Evolutionary conservation across 2,888 invertebrate genomes (phyloP).

Genomic region (Platynereis dumerilii): DNA sequence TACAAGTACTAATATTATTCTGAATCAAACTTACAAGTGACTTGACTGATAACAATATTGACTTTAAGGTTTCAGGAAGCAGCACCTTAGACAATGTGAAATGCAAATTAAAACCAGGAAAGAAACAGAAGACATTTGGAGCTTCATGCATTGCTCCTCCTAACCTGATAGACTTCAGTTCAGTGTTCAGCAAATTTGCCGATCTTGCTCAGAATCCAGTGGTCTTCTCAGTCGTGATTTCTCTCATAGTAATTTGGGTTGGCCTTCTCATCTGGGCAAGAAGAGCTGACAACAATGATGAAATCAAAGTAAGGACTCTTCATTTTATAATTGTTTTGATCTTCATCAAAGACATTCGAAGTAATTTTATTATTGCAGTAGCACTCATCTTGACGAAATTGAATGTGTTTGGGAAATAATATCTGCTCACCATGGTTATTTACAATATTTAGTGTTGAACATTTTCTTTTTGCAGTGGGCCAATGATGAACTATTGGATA

Average conservation of each 20-base stretch:
- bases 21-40: no score
- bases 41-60: no score
- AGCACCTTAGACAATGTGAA: constrained; percentile 1
- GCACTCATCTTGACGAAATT: no score
- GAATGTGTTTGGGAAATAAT: no score
- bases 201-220: background rate
- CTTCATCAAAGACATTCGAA: no score
- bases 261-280: constrained; percentile 34
- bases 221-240: background rate
- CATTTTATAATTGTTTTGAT: no score
- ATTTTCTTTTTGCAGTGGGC: constrained; percentile 38
- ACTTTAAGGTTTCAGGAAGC: background rate
- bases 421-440: constrained; percentile 20
- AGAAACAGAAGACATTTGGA: background rate
- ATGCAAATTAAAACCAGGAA: background rate
- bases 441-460: no score
- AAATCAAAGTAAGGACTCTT: constrained; percentile 30
- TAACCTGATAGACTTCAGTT: background rate
- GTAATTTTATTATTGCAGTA: no score
- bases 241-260: constrained; percentile 23
- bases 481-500: constrained; percentile 48
- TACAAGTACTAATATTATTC: background rate
- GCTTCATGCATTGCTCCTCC: background rate
- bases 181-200: background rate
- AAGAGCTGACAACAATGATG: constrained; percentile 36